phyloP scores from a whole-genome alignment of 2,797 vertebrate species.

The Peromyscus eremicus region DNA sequence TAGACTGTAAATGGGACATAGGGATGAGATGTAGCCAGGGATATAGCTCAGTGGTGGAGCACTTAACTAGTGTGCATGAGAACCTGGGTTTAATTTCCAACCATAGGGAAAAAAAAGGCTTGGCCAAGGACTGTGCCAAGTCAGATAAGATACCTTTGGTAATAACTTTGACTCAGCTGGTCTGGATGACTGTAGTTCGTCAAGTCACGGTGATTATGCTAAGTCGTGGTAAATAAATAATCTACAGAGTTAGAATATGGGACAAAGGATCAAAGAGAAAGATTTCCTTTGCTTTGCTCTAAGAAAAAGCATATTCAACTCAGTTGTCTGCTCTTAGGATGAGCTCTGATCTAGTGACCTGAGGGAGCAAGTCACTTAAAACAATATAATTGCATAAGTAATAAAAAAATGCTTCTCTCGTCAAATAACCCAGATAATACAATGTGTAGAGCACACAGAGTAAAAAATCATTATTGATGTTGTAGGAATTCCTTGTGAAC shows the following conservation, averaged over 20 bases:
- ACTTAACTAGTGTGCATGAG: neutral
- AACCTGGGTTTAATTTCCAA: neutral
- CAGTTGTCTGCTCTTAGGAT: neutral
- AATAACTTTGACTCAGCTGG: neutral
- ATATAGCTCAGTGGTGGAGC: neutral
- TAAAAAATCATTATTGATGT: neutral
- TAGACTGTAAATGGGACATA: neutral
- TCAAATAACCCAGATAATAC: neutral
- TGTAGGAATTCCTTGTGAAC: neutral
- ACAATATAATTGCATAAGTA: neutral
- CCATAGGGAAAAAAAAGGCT: neutral
- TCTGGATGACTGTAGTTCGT: neutral
- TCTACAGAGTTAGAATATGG: neutral
- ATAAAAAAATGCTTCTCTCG: neutral
- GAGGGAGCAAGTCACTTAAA: constrained; percentile 12
- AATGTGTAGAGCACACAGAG: neutral
- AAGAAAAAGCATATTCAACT: neutral
- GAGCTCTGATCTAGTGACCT: neutral
- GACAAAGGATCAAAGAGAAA: neutral
- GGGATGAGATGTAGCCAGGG: neutral
- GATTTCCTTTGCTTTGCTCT: neutral
- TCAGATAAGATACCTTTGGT: neutral
- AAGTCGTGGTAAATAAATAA: neutral
- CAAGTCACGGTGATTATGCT: constrained; percentile 13
- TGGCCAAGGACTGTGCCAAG: neutral